A percentile compares a stretch with the other conserved stretches of the same genome.
phyloP scores from a whole-genome alignment of 2,797 vertebrate genomes.

The Helicolenus hilgendorfi region DNA sequence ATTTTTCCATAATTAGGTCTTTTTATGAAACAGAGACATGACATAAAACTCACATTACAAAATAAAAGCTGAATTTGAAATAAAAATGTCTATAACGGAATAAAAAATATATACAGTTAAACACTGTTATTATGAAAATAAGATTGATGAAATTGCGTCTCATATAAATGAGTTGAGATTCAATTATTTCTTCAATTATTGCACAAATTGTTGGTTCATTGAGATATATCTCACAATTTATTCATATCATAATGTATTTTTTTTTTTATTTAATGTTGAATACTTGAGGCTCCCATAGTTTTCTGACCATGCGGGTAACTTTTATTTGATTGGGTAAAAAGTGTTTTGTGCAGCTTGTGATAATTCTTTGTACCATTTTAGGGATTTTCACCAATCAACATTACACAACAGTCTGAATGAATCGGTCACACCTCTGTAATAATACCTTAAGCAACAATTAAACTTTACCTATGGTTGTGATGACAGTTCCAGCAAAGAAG shows the following conservation, averaged over 20 bases:
- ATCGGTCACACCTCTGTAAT: neutral
- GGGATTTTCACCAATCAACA: neutral
- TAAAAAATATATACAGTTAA: neutral
- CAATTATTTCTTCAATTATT: neutral
- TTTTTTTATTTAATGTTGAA: neutral
- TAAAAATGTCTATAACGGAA: neutral
- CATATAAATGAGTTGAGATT: neutral
- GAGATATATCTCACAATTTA: neutral
- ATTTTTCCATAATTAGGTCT: neutral
- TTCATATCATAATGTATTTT: neutral
- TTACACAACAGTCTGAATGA: neutral
- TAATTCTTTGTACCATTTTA: neutral
- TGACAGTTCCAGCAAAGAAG: slow-evolving; percentile 99
- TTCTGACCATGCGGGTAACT: neutral
- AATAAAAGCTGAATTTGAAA: neutral
- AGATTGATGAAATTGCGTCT: neutral
- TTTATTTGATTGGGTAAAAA: neutral
- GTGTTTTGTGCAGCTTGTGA: neutral
- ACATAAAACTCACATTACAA: neutral
- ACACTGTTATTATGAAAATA: neutral
- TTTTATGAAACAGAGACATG: neutral
- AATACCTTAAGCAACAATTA: neutral
- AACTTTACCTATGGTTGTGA: slow-evolving; percentile 96
- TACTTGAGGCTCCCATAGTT: neutral
- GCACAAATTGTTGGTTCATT: neutral